phyloP scores from a whole-genome alignment of 2,113 vertebrate genomes.

The Takifugu flavidus region DNA sequence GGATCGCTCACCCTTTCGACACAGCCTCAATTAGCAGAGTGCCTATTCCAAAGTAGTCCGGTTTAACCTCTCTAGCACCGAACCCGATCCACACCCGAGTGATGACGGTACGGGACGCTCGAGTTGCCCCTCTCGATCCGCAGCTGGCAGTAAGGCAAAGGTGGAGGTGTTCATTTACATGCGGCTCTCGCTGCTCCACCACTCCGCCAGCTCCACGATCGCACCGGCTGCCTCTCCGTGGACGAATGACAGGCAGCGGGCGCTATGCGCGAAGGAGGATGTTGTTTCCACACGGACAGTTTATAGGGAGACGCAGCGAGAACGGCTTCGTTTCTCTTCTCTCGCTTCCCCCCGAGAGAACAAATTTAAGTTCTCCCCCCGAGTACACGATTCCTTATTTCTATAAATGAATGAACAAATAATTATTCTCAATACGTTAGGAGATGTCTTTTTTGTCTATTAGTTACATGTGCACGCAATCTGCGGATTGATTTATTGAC shows the following conservation, averaged over 20 bases:
- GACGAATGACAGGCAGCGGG: conserved; percentile 71
- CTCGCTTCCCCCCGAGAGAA: too few species aligned
- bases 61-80: conserved; percentile 20
- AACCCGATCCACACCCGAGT: too few species aligned
- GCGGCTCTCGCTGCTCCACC: conserved; percentile 63
- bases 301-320: conserved; percentile 46
- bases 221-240: conserved; percentile 55
- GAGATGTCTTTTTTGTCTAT: too few species aligned
- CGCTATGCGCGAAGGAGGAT: conserved; percentile 30
- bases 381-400: too few species aligned
- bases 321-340: too few species aligned
- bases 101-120: conserved; percentile 10
- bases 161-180: conserved; percentile 61
- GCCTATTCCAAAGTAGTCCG: conserved; percentile 35
- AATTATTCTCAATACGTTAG: too few species aligned
- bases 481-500: too few species aligned
- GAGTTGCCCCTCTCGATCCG: conserved; percentile 20
- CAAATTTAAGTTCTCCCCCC: too few species aligned
- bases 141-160: conserved; percentile 36
- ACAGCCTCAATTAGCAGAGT: conserved; percentile 27
- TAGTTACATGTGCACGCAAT: too few species aligned
- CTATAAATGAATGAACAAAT: too few species aligned
- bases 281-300: conserved; percentile 69
- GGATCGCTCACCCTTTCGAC: conserved; percentile 64
- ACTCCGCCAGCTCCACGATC: conserved; percentile 71